Conservation (phyloP, 1,140 invertebrate genomes). For the Drosophila pseudoananassae region DNA sequence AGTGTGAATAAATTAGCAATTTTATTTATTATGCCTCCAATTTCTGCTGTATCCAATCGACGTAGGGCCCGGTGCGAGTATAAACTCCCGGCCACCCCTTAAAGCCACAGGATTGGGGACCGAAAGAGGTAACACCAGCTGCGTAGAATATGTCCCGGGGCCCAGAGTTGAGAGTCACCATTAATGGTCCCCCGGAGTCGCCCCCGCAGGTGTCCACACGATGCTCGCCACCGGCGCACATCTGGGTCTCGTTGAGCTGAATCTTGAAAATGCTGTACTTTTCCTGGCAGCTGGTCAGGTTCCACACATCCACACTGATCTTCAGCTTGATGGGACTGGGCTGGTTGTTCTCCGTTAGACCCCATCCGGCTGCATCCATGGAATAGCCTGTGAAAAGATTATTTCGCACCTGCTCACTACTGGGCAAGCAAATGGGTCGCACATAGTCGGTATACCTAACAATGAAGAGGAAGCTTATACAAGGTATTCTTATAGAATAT, state of each 20-base stretch:
- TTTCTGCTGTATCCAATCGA: constrained; percentile 88
- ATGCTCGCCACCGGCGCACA: constrained; percentile 88
- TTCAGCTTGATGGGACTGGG: constrained; percentile 80
- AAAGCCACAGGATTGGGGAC: constrained; percentile 89
- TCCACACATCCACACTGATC: constrained; percentile 61
- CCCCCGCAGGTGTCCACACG: constrained; percentile 89
- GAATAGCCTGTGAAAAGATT: constrained; percentile 84
- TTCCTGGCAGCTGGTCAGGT: constrained; percentile 43
- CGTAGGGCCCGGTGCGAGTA: constrained; percentile 88
- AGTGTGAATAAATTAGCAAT: constrained; percentile 74
- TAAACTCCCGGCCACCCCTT: constrained; percentile 90
- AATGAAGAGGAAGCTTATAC: not conserved
- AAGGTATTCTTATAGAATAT: not conserved
- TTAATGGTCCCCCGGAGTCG: constrained; percentile 90
- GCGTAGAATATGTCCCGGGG: constrained; percentile 78
- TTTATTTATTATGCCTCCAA: constrained; percentile 84
- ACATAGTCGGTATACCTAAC: constrained; percentile 87
- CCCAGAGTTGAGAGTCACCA: constrained; percentile 63
- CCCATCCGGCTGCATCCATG: constrained; percentile 92
- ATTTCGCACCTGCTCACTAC: constrained; percentile 76
- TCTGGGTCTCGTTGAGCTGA: constrained; percentile 84
- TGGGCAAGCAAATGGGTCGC: constrained; percentile 92
- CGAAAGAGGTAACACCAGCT: constrained; percentile 90
- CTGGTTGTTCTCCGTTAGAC: constrained; percentile 87
- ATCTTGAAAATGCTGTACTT: constrained; percentile 59